A percentile compares a stretch with the other conserved stretches of the same genome.
These are phyloP conservation scores for Nixonia krombeini DNA, from an alignment of 1,140 invertebrate species.

Conservation along the genomic window DNA sequence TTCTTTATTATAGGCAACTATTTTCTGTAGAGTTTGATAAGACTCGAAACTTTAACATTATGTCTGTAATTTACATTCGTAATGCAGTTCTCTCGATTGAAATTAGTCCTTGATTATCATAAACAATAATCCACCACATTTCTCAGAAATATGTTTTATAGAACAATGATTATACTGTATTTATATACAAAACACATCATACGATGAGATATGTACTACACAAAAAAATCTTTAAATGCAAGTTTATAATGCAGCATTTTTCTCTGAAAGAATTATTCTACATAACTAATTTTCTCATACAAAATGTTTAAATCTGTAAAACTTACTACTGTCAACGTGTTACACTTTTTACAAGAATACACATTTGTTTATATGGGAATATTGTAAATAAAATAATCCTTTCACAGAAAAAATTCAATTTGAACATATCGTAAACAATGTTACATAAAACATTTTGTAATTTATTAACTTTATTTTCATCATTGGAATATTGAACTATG, in stretches of 20 bases:
- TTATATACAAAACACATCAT: constrained; percentile 7
- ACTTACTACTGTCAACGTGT: no score
- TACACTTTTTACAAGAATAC: no score
- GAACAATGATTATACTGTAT: constrained; percentile 23
- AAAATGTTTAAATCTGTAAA: no score
- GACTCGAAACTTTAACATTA: constrained; percentile 66
- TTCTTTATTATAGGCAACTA: constrained; percentile 69
- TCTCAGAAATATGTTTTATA: constrained; percentile 1
- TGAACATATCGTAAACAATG: no score
- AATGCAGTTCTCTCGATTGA: constrained; percentile 37
- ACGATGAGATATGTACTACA: no score
- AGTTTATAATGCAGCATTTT: background rate
- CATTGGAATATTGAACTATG: background rate
- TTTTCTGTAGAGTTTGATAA: constrained; percentile 69
- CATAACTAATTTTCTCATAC: background rate
- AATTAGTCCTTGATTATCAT: constrained; percentile 8
- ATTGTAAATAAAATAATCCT: no score
- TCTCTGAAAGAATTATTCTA: constrained; percentile 5
- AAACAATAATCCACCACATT: background rate
- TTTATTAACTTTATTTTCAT: no score
- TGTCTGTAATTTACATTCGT: constrained; percentile 67
- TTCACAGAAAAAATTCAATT: no score
- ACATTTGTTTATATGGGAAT: no score
- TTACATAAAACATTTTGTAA: background rate
- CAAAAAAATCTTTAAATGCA: constrained; percentile 1